A percentile compares a stretch with the other conserved stretches of the same genome.
Evolutionary conservation across 2,797 vertebrate species (phyloP).

Genomic region (Bothrops alternatus): DNA sequence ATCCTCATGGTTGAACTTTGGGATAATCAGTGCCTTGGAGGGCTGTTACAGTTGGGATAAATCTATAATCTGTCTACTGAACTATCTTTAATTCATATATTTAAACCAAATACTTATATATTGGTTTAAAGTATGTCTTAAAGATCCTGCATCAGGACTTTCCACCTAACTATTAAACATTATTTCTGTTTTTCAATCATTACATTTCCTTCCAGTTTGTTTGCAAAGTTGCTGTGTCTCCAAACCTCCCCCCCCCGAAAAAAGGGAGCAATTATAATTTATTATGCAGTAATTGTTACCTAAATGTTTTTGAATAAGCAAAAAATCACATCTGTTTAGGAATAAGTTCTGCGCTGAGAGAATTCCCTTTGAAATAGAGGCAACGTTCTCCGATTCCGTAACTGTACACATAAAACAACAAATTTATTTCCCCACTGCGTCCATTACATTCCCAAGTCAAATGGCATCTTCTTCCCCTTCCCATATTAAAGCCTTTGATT

Average conservation of each 20-base stretch:
- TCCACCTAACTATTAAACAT: conserved; percentile 65
- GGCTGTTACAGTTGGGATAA: not conserved
- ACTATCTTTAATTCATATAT: not conserved
- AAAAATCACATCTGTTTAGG: conserved; percentile 84
- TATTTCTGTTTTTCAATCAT: conserved; percentile 66
- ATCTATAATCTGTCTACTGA: not conserved
- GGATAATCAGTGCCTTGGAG: not conserved
- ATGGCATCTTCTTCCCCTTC: conserved; percentile 77
- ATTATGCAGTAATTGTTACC: conserved; percentile 82
- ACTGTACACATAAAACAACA: conserved; percentile 78
- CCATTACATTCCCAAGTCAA: conserved; percentile 78
- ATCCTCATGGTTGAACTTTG: not conserved
- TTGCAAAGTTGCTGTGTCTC: conserved; percentile 63
- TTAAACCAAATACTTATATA: not conserved
- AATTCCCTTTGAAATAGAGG: conserved; percentile 78
- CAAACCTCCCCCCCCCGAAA: conserved; percentile 18
- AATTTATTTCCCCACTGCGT: conserved; percentile 78
- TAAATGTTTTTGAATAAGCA: conserved; percentile 84
- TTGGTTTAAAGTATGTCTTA: not conserved
- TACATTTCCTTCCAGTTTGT: conserved; percentile 74
- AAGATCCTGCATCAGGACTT: conserved; percentile 54
- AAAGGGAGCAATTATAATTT: conserved; percentile 74
- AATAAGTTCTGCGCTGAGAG: conserved; percentile 77
- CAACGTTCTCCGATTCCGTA: conserved; percentile 76
- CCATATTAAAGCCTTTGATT: conserved; percentile 87